These are phyloP conservation scores for Madoqua kirkii DNA, from an alignment of 2,113 vertebrate species.

Conservation along the genomic window DNA sequence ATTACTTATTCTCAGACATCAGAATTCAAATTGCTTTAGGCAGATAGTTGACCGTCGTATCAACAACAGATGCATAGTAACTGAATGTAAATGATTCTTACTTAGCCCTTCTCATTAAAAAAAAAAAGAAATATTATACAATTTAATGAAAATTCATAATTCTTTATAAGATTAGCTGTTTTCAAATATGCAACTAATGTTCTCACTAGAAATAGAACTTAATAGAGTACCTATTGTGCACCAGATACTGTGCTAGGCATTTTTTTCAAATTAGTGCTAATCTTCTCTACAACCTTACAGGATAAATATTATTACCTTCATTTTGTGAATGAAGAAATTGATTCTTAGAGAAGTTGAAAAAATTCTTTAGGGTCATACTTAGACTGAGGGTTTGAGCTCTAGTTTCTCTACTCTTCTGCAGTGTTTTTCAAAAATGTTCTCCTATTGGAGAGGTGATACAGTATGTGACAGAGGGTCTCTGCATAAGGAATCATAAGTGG, in stretches of 20 bases:
- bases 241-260: neutral
- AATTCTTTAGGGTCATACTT: neutral
- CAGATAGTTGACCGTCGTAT: neutral
- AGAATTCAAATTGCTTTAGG: conserved; percentile 32
- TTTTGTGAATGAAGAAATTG: neutral
- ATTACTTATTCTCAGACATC: conserved; percentile 27
- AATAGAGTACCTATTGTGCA: neutral
- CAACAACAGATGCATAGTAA: neutral
- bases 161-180: neutral
- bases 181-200: conserved; percentile 3
- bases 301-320: neutral
- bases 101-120: neutral
- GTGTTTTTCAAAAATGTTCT: neutral
- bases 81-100: neutral
- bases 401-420: neutral
- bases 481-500: neutral
- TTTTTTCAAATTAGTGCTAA: neutral
- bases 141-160: conserved; percentile 6
- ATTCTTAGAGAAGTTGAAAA: neutral
- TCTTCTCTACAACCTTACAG: neutral
- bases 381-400: neutral
- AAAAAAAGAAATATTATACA: neutral
- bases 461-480: neutral
- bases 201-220: neutral
- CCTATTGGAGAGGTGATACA: neutral